These are phyloP conservation scores for Sebastes minor DNA, from an alignment of 2,797 vertebrate genomes.

Conservation along the genomic window DNA sequence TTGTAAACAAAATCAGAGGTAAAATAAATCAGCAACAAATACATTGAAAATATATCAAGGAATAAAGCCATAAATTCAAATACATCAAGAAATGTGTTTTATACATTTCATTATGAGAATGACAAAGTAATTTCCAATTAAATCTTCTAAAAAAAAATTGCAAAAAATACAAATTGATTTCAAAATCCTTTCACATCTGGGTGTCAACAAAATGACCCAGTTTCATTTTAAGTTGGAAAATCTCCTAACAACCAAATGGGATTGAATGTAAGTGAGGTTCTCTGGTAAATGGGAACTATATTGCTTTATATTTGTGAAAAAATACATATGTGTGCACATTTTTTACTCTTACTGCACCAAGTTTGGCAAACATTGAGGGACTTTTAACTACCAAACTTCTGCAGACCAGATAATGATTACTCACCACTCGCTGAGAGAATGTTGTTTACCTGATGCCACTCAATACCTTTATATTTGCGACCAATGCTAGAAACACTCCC, in stretches of 20 bases:
- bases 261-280: background rate
- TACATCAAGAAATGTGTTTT: background rate
- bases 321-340: background rate
- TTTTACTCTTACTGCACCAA: background rate
- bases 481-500: background rate
- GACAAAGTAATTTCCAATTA: background rate
- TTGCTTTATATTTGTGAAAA: background rate
- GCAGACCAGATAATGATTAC: background rate
- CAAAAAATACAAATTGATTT: background rate
- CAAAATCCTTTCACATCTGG: background rate
- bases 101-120: background rate
- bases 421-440: background rate
- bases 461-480: background rate
- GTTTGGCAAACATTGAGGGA: background rate
- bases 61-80: background rate
- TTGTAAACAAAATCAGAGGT: background rate
- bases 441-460: background rate
- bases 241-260: background rate
- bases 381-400: background rate
- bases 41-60: background rate
- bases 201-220: background rate
- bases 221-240: background rate
- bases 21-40: background rate
- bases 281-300: background rate
- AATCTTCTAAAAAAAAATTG: background rate